Percentiles rank a stretch among this genome's conserved stretches.
Evolutionary conservation across 2,797 vertebrate species (phyloP).

Genomic region (Siniperca scherzeri): DNA sequence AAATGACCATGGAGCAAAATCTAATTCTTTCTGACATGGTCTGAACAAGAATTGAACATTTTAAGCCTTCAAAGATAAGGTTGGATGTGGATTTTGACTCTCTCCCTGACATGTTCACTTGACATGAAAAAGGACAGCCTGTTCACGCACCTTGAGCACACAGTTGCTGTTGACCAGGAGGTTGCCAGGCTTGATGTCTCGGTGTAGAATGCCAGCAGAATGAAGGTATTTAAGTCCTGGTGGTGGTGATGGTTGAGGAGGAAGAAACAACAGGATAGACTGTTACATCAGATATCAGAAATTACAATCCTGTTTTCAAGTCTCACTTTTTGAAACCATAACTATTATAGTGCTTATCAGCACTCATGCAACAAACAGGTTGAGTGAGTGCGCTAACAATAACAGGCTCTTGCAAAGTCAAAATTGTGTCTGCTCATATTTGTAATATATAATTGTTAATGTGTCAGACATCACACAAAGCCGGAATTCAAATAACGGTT

Average conservation of each 20-base stretch:
- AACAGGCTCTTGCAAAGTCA: neutral
- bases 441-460: neutral
- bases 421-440: neutral
- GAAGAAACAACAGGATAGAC: neutral
- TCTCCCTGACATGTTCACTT: neutral
- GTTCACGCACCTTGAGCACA: constrained; percentile 87
- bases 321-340: neutral
- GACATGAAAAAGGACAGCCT: neutral
- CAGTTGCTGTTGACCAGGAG: constrained; percentile 93
- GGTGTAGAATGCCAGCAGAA: constrained; percentile 90
- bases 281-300: neutral
- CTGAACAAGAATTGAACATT: neutral
- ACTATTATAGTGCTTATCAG: neutral
- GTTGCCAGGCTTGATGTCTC: constrained; percentile 93
- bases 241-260: neutral
- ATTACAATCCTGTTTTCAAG: neutral
- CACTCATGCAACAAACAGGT: neutral
- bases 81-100: neutral
- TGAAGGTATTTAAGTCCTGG: constrained; percentile 88
- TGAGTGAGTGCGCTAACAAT: neutral
- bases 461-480: neutral
- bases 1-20: neutral
- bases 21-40: too few species aligned
- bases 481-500: neutral
- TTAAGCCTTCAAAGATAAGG: neutral